Evolutionary conservation across 2,113 vertebrate genomes (phyloP).

Genomic region (Mesitornis unicolor): DNA sequence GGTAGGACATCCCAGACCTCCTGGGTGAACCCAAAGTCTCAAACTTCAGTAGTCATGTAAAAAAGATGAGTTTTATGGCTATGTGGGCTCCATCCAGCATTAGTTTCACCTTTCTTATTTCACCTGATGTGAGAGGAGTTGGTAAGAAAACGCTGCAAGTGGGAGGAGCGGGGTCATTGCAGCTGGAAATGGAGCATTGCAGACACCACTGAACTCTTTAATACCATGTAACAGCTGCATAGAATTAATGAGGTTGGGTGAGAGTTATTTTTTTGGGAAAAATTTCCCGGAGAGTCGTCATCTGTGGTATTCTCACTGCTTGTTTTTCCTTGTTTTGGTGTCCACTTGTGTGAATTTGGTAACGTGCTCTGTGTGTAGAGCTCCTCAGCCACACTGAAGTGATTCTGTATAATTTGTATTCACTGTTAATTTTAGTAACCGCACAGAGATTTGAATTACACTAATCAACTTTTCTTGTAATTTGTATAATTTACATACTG

Average conservation of each 20-base stretch:
- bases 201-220: background rate
- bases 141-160: background rate
- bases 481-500: conserved; percentile 73
- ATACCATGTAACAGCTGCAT: background rate
- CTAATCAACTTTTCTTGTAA: conserved; percentile 75
- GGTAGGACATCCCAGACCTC: background rate
- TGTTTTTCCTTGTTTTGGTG: conserved; percentile 21
- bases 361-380: background rate
- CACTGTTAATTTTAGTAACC: conserved; percentile 74
- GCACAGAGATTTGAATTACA: conserved; percentile 67
- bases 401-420: conserved; percentile 62
- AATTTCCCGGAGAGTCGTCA: background rate
- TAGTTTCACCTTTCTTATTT: background rate
- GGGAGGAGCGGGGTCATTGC: background rate
- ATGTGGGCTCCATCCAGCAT: background rate
- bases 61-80: background rate
- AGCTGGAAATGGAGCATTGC: background rate
- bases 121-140: background rate
- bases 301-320: background rate
- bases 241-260: background rate
- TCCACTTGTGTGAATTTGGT: conserved; percentile 29
- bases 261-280: background rate
- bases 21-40: background rate
- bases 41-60: background rate
- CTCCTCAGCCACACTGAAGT: conserved; percentile 26